Evolutionary conservation across 2,113 vertebrate species (phyloP).

Genomic region (Periophthalmus modestus): DNA sequence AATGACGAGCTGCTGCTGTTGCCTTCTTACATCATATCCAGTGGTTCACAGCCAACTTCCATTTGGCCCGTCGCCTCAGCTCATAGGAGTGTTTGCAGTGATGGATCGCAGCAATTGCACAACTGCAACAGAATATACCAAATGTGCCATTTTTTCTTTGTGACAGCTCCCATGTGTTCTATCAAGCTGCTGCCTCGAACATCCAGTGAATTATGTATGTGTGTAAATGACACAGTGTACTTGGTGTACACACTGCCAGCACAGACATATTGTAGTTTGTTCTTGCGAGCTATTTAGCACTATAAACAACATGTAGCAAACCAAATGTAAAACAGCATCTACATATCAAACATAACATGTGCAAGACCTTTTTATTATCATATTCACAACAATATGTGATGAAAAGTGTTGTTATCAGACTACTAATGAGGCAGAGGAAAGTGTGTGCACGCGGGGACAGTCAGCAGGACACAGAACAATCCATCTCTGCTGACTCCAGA

Average conservation of each 20-base stretch:
- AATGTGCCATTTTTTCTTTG: background rate
- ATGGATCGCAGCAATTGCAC: constrained; percentile 15
- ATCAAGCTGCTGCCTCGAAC: background rate
- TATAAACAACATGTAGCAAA: background rate
- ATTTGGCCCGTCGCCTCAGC: constrained; percentile 30
- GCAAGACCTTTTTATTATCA: background rate
- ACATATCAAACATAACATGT: background rate
- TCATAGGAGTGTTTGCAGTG: constrained; percentile 31
- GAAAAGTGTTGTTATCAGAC: constrained; percentile 44
- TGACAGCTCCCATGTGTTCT: constrained; percentile 4
- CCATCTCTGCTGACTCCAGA: constrained; percentile 63
- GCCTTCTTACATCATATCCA: constrained; percentile 29
- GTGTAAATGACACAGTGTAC: constrained; percentile 2
- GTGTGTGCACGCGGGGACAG: constrained; percentile 54
- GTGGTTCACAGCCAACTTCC: constrained; percentile 26
- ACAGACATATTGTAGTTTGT: constrained; percentile 6
- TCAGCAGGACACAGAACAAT: constrained; percentile 58
- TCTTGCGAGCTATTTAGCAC: constrained; percentile 5
- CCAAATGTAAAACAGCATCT: background rate
- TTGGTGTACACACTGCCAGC: background rate
- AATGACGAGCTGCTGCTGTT: constrained; percentile 32
- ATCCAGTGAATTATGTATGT: background rate
- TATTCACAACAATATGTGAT: constrained; percentile 31
- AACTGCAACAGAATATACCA: constrained; percentile 15
- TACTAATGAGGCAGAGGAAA: constrained; percentile 48